Evolutionary conservation across 1,140 invertebrate species (phyloP).

Genomic region (Chrysopa pallens): DNA sequence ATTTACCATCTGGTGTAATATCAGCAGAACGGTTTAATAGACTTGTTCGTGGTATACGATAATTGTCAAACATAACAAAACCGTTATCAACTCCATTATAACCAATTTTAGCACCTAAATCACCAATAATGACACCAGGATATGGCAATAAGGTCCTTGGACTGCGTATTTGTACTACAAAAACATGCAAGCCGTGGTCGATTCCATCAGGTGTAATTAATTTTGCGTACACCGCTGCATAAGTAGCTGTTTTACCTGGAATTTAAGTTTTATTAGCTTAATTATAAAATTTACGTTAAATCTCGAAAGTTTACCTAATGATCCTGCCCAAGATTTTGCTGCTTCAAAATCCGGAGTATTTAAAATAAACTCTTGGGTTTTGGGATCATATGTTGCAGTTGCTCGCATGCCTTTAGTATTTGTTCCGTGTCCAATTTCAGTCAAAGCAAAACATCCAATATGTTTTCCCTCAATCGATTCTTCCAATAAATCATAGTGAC

Average conservation of each 20-base stretch:
- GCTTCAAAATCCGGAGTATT: constrained; percentile 86
- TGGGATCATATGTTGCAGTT: constrained; percentile 71
- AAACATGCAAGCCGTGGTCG: constrained; percentile 71
- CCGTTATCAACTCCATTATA: constrained; percentile 83
- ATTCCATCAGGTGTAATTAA: constrained; percentile 48
- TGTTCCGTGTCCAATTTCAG: constrained; percentile 88
- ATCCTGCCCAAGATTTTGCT: constrained; percentile 88
- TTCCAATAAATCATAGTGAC: constrained; percentile 48
- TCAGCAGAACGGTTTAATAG: constrained; percentile 77
- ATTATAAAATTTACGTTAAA: too few species aligned
- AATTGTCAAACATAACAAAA: constrained; percentile 75
- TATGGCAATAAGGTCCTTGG: constrained; percentile 47
- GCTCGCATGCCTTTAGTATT: constrained; percentile 84
- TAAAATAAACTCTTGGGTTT: constrained; percentile 62
- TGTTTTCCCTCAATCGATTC: constrained; percentile 46
- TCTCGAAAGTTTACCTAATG: constrained; percentile 40
- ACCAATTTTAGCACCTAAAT: constrained; percentile 78
- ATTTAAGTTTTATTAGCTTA: too few species aligned
- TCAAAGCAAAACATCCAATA: constrained; percentile 70
- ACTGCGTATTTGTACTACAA: constrained; percentile 65
- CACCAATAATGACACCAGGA: constrained; percentile 49
- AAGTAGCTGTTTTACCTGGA: constrained; percentile 65
- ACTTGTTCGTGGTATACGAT: constrained; percentile 60
- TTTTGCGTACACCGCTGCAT: constrained; percentile 77
- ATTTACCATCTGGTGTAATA: constrained; percentile 67